Percentiles rank a stretch among this genome's conserved stretches.
Conservation (phyloP, 2,797 vertebrate species). For the Molossus alvarezi region DNA sequence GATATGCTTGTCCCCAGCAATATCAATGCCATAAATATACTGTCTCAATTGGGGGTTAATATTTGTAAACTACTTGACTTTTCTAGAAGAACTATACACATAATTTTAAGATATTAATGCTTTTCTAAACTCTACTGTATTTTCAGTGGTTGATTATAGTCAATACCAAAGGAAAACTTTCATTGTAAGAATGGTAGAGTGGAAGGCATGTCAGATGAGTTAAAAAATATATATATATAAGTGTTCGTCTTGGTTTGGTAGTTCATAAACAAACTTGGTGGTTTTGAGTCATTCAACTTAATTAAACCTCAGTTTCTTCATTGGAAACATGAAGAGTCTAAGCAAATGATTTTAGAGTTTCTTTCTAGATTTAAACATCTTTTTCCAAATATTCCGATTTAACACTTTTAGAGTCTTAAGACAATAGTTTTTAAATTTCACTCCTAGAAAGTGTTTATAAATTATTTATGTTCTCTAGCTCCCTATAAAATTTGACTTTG, state of each 20-base stretch:
- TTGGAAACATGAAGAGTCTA: not conserved
- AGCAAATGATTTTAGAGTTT: constrained; percentile 15
- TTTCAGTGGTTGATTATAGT: constrained; percentile 49
- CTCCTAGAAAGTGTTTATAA: constrained; percentile 72
- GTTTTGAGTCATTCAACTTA: constrained; percentile 53
- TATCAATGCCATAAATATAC: constrained; percentile 1
- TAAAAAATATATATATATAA: not conserved
- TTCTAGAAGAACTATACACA: not conserved
- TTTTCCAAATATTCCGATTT: constrained; percentile 29
- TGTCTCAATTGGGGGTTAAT: not conserved
- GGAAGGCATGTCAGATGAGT: constrained; percentile 56
- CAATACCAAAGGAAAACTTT: constrained; percentile 65
- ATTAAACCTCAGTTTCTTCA: constrained; percentile 51
- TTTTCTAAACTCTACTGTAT: constrained; percentile 46
- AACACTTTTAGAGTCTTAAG: constrained; percentile 39
- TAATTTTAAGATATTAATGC: constrained; percentile 56
- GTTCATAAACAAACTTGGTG: not conserved
- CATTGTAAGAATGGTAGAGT: not conserved
- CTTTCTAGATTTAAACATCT: constrained; percentile 19
- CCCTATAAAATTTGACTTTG: constrained; percentile 63
- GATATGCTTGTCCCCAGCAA: not conserved
- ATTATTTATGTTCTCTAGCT: constrained; percentile 56
- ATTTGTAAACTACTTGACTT: constrained; percentile 68
- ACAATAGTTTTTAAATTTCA: constrained; percentile 19
- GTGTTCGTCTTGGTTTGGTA: not conserved